phyloP scores from a whole-genome alignment of 2,113 vertebrate species.

The Corythaeola cristata region DNA sequence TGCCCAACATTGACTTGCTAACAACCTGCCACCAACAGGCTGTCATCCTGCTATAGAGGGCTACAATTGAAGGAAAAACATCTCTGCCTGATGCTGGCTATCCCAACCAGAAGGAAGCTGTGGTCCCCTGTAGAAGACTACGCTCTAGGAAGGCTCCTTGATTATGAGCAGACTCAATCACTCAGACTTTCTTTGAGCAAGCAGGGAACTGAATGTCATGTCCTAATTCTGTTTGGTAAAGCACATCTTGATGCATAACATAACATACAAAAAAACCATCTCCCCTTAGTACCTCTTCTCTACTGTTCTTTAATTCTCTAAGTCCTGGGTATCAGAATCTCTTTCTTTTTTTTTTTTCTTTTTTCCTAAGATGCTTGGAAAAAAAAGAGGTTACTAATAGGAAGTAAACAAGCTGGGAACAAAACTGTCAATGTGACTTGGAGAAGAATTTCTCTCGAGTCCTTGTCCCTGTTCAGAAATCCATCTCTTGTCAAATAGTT shows the following conservation, averaged over 20 bases:
- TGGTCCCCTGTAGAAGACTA: neutral
- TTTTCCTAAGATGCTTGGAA: neutral
- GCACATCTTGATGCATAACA: neutral
- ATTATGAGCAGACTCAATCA: neutral
- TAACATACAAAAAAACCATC: neutral
- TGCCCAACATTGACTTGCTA: neutral
- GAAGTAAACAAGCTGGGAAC: neutral
- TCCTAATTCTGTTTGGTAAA: neutral
- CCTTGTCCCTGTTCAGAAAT: neutral
- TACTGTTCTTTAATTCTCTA: neutral
- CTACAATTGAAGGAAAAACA: neutral
- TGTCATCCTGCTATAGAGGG: neutral
- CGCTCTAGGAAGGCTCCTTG: neutral
- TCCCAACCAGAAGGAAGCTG: neutral
- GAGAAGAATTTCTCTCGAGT: neutral
- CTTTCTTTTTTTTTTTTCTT: neutral
- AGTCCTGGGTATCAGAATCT: neutral
- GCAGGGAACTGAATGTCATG: neutral
- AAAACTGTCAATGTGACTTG: neutral
- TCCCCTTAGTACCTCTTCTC: neutral
- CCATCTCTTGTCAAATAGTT: neutral
- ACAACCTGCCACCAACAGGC: neutral
- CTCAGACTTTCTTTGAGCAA: neutral
- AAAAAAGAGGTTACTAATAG: neutral
- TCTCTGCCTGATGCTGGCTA: neutral